Evolutionary conservation across 2,113 vertebrate genomes (phyloP), one percentile per base, ranked within the genome.

Genomic region (Hemichromis elongatus): DNA sequence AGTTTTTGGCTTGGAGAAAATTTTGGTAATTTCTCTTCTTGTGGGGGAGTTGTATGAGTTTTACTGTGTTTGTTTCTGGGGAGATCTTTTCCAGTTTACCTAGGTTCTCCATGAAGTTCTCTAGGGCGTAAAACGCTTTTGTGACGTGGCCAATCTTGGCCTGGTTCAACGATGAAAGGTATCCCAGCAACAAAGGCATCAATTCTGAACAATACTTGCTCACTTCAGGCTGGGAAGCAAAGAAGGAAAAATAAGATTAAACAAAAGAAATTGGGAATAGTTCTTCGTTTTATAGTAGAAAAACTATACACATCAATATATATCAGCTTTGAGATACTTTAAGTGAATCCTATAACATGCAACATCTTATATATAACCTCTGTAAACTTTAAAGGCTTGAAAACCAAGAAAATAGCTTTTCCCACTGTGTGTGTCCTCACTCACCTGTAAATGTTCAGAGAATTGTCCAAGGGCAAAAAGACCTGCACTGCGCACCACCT

Each of bases 401-500:
- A 33, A 33, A 3, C 57, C 14, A 33, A 26, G 6, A 28, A 19
- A 73, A 73, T 42, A 28, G 42, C 9, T 73, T 26, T 26, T 47
- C 24, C 24, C 24, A 47, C 21, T 7, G 14, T 42, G 9, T 79
- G 35, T 8, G 7, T 16, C 5, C 10, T 19, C 10, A 85, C 83
- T 90, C 26, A 98, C 98, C 97, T 98, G 98, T 42, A 98, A 90
- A 88, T 97, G 96, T 88, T 98, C 97, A 3, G 97, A 98, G 90
- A 98, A 98, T 92, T 98, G 97, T 54, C 98, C 97, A 13, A 98
- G 92, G 53, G 98, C 96, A 83, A 98, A 98, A 3, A 98, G 96
- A 0, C 94, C 96, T 0, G 97, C 97, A 14, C 96, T 97, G 13
- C 97, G 96, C 7, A 98, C 98, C 26, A 98, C 96, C 83, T 97